These are phyloP conservation scores for Numenius arquata DNA, from an alignment of 2,113 vertebrate genomes.

Conservation along the genomic window DNA sequence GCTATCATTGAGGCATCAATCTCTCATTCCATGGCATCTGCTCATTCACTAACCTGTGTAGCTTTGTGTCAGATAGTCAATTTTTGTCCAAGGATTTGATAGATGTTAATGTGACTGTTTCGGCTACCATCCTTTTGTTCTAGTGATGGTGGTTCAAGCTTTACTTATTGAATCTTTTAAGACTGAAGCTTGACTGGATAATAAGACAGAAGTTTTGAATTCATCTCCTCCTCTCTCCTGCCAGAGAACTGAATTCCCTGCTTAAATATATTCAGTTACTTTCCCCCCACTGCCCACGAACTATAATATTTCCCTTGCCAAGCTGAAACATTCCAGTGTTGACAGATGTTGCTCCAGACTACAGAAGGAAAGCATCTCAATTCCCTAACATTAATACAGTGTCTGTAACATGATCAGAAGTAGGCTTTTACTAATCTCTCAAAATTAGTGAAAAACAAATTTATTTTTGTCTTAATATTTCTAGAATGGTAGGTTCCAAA, in stretches of 20 bases:
- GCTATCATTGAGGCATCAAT: conserved; percentile 30
- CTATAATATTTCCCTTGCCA: neutral
- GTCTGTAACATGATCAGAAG: neutral
- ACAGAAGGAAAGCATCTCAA: neutral
- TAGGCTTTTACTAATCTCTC: neutral
- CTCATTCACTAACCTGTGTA: conserved; percentile 41
- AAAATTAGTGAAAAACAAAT: neutral
- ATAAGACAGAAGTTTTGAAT: neutral
- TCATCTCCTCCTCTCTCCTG: neutral
- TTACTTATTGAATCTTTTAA: neutral
- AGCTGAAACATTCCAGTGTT: neutral
- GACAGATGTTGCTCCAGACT: neutral
- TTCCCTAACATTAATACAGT: neutral
- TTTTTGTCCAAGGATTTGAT: conserved; percentile 54
- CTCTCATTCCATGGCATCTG: conserved; percentile 33
- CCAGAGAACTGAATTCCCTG: neutral
- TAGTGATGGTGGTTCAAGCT: neutral
- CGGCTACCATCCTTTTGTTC: conserved; percentile 9
- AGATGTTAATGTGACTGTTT: conserved; percentile 13
- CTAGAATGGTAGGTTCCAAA: neutral
- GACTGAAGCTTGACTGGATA: neutral
- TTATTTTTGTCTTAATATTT: neutral
- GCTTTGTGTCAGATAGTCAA: conserved; percentile 45
- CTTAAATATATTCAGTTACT: neutral
- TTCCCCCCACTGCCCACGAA: neutral